Percentiles rank a stretch among this genome's conserved stretches.
Conservation (phyloP, 2,888 invertebrate genomes). For the Xestoiulus laeticollis region DNA sequence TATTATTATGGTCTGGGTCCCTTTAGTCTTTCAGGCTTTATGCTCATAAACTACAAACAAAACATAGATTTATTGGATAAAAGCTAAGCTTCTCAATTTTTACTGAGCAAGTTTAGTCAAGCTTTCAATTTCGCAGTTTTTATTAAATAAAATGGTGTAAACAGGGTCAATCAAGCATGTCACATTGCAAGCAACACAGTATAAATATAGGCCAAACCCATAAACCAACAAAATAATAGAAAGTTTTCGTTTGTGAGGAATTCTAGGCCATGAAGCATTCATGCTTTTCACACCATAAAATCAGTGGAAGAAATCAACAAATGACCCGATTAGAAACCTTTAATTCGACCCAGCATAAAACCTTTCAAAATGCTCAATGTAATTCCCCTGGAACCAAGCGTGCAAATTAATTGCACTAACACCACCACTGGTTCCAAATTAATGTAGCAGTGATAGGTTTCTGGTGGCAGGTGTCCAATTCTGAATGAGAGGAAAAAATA, state of each 20-base stretch:
- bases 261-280: neutral
- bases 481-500: neutral
- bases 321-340: neutral
- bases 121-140: too few species aligned
- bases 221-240: slow-evolving; percentile 16
- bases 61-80: too few species aligned
- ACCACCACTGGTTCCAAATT: neutral
- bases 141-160: neutral
- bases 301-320: neutral
- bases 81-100: too few species aligned
- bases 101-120: too few species aligned
- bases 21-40: too few species aligned
- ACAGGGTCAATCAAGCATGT: neutral
- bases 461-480: neutral
- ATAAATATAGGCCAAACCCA: neutral
- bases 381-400: neutral
- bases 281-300: neutral
- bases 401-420: neutral
- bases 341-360: slow-evolving; percentile 1
- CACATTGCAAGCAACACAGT: neutral
- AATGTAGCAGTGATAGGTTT: neutral
- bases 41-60: too few species aligned
- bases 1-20: too few species aligned
- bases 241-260: slow-evolving; percentile 16
- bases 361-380: neutral